Evolutionary conservation across 2,797 vertebrate genomes (phyloP), one percentile per base, ranked within the genome.

Genomic region (Neosilurus mollespiculum): DNA sequence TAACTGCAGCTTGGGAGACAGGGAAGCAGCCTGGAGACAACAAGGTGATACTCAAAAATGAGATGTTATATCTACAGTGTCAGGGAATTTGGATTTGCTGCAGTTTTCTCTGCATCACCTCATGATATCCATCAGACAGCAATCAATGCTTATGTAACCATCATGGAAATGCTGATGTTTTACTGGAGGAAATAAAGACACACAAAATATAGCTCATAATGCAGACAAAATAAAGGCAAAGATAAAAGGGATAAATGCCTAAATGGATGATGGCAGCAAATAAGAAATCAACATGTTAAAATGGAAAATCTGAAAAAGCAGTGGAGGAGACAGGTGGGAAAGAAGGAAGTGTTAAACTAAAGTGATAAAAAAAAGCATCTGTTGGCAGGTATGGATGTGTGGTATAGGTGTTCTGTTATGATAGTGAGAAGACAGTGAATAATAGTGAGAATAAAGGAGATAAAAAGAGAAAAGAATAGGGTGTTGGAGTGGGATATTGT

Each of bases 1-100:
- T 62, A 59, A 54, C 54, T 71, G 80, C 90, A 92, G 93, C 67
- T 73, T 88, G 85, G 88, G 87, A 89, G 87, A 43, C 37, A 43
- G 37, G n/a, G 80, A 77, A 77, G 86, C 30, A 75, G 67, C 43
- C 14, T 64, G n/a, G 82, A 64, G 59, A 78, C 22, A 69, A 22
- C 12, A 80, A 84, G 78, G 81, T 77, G 76, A 66, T 67, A 58
- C 83, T 83, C 79, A 73, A 82, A 78, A 81, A 72, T 66, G 34
- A 85, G 54, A 79, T 30, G 22, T 67, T 81, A 34, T 80, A 83
- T 75, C 71, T 80, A 65, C 81, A 11, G 22, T 78, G 78, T 82
- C 84, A 81, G 78, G 80, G 51, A 84, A 88, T 87, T 67, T 69
- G 83, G 83, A 78, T 86, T 64, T 20, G 54, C 64, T n/a, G 15